phyloP scores from a whole-genome alignment of 1,140 invertebrate genomes.

The Zaprionus camerounensis region DNA sequence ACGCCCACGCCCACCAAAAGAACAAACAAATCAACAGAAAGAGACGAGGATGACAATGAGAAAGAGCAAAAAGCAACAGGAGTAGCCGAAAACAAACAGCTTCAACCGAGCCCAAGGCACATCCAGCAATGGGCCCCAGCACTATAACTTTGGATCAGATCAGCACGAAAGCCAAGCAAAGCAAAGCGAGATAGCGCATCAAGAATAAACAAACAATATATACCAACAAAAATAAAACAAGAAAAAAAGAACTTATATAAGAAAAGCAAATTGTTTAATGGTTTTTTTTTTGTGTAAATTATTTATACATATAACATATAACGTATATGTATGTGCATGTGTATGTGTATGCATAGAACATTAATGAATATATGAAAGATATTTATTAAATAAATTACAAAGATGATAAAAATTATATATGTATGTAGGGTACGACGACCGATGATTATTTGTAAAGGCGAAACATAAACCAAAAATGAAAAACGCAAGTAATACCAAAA shows the following conservation, averaged over 20 bases:
- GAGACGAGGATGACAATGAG: background rate
- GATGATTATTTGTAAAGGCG: constrained; percentile 71
- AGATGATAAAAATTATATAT: constrained; percentile 49
- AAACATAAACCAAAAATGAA: constrained; percentile 46
- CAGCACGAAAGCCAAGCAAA: constrained; percentile 44
- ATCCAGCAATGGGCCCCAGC: constrained; percentile 44
- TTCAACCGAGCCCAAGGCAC: constrained; percentile 40
- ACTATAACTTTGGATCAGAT: constrained; percentile 46
- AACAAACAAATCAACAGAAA: constrained; percentile 18
- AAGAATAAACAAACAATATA: constrained; percentile 17
- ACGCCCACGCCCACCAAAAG: constrained; percentile 62
- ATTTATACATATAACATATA: constrained; percentile 65
- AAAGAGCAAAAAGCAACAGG: background rate
- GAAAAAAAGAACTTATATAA: constrained; percentile 32
- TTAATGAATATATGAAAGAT: constrained; percentile 64
- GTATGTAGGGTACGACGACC: constrained; percentile 60
- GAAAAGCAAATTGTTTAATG: constrained; percentile 50
- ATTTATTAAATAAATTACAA: constrained; percentile 74
- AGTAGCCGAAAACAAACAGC: constrained; percentile 11
- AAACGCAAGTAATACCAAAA: constrained; percentile 41
- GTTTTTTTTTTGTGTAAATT: constrained; percentile 77
- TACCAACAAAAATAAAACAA: background rate
- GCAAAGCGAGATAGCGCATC: constrained; percentile 10
- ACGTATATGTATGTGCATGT: constrained; percentile 23
- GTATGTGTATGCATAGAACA: constrained; percentile 50